phyloP scores from a whole-genome alignment of 2,113 vertebrate genomes.

The Seriola aureovittata region DNA sequence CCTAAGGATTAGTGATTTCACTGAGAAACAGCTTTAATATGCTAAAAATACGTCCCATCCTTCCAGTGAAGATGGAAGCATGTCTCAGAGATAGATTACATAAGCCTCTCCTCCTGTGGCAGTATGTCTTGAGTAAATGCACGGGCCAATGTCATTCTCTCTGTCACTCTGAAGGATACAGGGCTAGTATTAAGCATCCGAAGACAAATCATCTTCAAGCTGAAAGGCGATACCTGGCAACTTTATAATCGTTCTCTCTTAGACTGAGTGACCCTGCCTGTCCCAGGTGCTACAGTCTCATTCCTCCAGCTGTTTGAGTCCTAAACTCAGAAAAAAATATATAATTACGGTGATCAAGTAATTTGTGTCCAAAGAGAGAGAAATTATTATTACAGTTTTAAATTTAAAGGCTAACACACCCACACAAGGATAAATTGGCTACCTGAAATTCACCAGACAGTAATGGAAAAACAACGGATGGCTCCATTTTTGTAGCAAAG shows the following conservation, averaged over 20 bases:
- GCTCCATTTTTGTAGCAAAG: constrained; percentile 10
- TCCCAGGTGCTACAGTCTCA: neutral
- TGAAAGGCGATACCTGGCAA: constrained; percentile 46
- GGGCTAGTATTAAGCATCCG: constrained; percentile 47
- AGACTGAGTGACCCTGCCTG: constrained; percentile 46
- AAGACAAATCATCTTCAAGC: constrained; percentile 62
- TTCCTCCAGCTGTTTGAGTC: constrained; percentile 33
- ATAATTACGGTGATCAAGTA: constrained; percentile 21
- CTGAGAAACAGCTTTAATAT: constrained; percentile 78
- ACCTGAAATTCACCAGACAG: constrained; percentile 13
- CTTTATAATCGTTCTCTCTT: constrained; percentile 49
- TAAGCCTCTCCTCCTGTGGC: constrained; percentile 41
- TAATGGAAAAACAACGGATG: constrained; percentile 32
- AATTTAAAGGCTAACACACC: constrained; percentile 30
- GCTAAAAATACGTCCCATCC: constrained; percentile 71
- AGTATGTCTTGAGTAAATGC: constrained; percentile 62
- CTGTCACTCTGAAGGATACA: constrained; percentile 72
- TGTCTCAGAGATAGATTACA: constrained; percentile 67
- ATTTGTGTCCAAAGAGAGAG: constrained; percentile 19
- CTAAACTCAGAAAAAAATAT: constrained; percentile 18
- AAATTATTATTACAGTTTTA: constrained; percentile 36
- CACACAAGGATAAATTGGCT: constrained; percentile 25
- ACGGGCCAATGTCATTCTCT: constrained; percentile 49
- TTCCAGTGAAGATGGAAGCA: constrained; percentile 57
- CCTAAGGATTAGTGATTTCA: constrained; percentile 65